A percentile compares a stretch with the other conserved stretches of the same genome.
phyloP scores from a whole-genome alignment of 2,113 vertebrate genomes.

The Ascaphus truei region DNA sequence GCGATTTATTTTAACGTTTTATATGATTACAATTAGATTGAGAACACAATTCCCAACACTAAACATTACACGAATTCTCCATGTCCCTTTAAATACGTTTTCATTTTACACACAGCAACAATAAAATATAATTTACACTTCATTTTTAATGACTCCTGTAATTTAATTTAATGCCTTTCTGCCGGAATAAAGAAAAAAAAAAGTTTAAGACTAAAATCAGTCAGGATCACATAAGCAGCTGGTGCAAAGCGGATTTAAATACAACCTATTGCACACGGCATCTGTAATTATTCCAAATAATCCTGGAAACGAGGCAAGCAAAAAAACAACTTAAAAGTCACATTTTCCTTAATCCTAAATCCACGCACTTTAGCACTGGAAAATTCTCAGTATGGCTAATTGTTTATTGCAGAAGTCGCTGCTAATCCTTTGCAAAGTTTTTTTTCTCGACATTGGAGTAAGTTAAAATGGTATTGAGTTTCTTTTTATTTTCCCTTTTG shows the following conservation, averaged over 20 bases:
- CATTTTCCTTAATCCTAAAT: conserved; percentile 74
- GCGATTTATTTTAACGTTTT: too few relatives aligned
- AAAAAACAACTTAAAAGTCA: conserved; percentile 70
- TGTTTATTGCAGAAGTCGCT: conserved; percentile 24
- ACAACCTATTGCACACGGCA: conserved; percentile 55
- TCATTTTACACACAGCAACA: too few relatives aligned
- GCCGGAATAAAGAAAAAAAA: conserved; percentile 25
- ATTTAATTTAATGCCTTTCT: too few relatives aligned
- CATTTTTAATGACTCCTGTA: too few relatives aligned
- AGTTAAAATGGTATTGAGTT: too few relatives aligned
- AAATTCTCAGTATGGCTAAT: conserved; percentile 63
- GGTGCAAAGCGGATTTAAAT: conserved; percentile 60
- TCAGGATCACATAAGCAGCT: conserved; percentile 45
- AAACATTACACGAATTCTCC: too few relatives aligned
- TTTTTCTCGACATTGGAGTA: too few relatives aligned
- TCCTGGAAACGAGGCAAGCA: conserved; percentile 62
- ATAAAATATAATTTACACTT: too few relatives aligned
- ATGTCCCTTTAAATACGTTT: too few relatives aligned
- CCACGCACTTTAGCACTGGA: conserved; percentile 61
- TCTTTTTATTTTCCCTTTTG: too few relatives aligned
- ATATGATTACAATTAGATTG: too few relatives aligned
- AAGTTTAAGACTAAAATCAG: conserved; percentile 47
- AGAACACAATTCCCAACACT: too few relatives aligned
- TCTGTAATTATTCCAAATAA: conserved; percentile 60
- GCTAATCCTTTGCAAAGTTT: conserved; percentile 8